Percentiles rank a stretch among this genome's conserved stretches.
These are phyloP conservation scores for Orchestes rusci DNA, from an alignment of 2,888 invertebrate genomes.

Conservation along the genomic window DNA sequence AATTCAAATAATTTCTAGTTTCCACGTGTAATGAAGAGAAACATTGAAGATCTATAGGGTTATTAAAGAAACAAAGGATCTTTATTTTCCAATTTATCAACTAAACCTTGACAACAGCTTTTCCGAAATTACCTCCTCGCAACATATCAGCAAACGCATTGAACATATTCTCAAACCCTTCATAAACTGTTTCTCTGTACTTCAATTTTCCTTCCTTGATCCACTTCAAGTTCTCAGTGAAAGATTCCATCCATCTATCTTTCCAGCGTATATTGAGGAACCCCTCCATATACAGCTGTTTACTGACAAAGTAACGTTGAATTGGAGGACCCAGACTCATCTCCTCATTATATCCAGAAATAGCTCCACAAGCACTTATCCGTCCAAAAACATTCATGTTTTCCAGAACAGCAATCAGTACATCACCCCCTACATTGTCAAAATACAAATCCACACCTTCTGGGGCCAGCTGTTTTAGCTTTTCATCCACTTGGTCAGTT, in stretches of 20 bases:
- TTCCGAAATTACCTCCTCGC: slow-evolving; percentile 29
- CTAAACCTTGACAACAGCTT: slow-evolving; percentile 31
- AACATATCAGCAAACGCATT: slow-evolving; percentile 31
- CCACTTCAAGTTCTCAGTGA: slow-evolving; percentile 55
- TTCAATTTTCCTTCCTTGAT: slow-evolving; percentile 61
- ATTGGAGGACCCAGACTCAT: slow-evolving; percentile 7
- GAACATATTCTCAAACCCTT: slow-evolving; percentile 49
- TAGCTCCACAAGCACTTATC: slow-evolving; percentile 63
- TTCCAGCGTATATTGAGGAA: slow-evolving; percentile 27
- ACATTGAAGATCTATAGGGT: too few relatives aligned
- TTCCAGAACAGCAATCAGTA: slow-evolving; percentile 54
- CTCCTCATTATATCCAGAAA: slow-evolving; percentile 57
- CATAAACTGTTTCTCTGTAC: slow-evolving; percentile 59
- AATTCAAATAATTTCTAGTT: too few relatives aligned
- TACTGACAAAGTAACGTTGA: background rate
- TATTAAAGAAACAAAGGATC: too few relatives aligned
- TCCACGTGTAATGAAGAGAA: too few relatives aligned
- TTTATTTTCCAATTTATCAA: too few relatives aligned
- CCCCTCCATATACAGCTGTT: slow-evolving; percentile 31
- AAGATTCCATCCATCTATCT: slow-evolving; percentile 55
- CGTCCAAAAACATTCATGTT: slow-evolving; percentile 61
- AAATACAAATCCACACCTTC: slow-evolving; percentile 69
- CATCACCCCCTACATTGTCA: slow-evolving; percentile 67
- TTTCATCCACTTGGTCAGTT: slow-evolving; percentile 47
- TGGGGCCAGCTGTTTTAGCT: slow-evolving; percentile 55